phyloP scores from a whole-genome alignment of 1,140 invertebrate genomes.

The Lycorma delicatula region DNA sequence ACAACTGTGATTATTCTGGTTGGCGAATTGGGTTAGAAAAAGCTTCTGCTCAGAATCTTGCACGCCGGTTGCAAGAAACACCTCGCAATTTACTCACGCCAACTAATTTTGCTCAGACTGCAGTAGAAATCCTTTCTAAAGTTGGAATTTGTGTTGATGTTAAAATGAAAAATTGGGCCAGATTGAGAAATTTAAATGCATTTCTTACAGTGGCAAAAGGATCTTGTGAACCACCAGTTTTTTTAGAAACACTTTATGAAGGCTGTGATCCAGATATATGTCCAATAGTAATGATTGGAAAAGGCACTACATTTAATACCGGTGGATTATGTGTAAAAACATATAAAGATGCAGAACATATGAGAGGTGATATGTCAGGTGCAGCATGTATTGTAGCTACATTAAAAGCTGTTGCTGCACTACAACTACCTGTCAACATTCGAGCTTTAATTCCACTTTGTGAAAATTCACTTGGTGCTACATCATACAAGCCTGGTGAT shows the following conservation, averaged over 20 bases:
- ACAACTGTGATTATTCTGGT: no score
- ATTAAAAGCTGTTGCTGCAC: conserved; percentile 55
- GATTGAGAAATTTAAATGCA: conserved; percentile 46
- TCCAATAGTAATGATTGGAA: no score
- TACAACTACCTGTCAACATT: conserved; percentile 67
- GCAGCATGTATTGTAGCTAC: conserved; percentile 69
- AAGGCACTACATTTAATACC: conserved; percentile 89
- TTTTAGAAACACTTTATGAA: conserved; percentile 44
- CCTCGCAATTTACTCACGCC: conserved; percentile 84
- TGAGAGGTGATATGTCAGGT: conserved; percentile 87
- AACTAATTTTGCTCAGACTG: conserved; percentile 56
- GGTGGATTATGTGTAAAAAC: conserved; percentile 83
- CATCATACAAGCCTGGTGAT: conserved; percentile 80
- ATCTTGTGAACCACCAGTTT: conserved; percentile 45
- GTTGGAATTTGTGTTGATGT: conserved; percentile 32
- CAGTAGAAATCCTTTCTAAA: conserved; percentile 25
- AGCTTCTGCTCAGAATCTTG: conserved; percentile 81
- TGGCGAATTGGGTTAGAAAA: no score
- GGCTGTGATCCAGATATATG: conserved; percentile 26
- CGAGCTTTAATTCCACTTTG: no score
- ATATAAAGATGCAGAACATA: conserved; percentile 62
- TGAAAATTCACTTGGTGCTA: conserved; percentile 80
- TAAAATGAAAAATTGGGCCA: conserved; percentile 44
- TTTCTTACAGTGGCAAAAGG: conserved; percentile 49
- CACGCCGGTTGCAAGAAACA: conserved; percentile 65